These are phyloP conservation scores for Xanthia icteritia DNA, from an alignment of 2,888 invertebrate genomes.

Conservation along the genomic window DNA sequence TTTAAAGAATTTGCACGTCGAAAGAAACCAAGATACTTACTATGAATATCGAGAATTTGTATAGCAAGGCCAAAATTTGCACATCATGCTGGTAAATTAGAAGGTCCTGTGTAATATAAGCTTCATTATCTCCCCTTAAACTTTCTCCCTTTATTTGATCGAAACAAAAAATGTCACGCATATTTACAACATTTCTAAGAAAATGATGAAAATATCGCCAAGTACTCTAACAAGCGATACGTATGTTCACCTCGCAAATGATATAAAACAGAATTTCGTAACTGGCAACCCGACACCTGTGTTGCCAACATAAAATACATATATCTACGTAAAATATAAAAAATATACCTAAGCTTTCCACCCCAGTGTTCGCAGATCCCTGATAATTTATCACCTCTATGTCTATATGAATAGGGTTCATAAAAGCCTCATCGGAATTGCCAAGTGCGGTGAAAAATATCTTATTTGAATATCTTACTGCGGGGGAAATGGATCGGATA, in stretches of 20 bases:
- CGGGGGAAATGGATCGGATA: slow-evolving; percentile 81
- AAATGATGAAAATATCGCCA: slow-evolving; percentile 52
- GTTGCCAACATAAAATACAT: slow-evolving; percentile 65
- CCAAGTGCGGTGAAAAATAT: slow-evolving; percentile 77
- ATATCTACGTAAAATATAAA: slow-evolving; percentile 68
- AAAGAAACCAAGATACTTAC: not conserved
- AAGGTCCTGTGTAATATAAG: slow-evolving; percentile 38
- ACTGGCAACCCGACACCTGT: slow-evolving; percentile 68
- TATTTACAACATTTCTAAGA: slow-evolving; percentile 54
- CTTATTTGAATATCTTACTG: slow-evolving; percentile 83
- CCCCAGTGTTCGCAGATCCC: slow-evolving; percentile 66
- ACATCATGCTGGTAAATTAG: slow-evolving; percentile 46
- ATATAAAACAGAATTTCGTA: slow-evolving; percentile 66
- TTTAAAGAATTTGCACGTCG: not conserved
- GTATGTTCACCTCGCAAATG: slow-evolving; percentile 62
- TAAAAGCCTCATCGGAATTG: slow-evolving; percentile 73
- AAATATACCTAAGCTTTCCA: slow-evolving; percentile 67
- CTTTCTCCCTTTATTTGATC: slow-evolving; percentile 26
- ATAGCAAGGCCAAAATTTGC: slow-evolving; percentile 8
- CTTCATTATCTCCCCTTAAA: slow-evolving; percentile 16
- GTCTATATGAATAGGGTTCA: slow-evolving; percentile 74
- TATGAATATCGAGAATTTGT: slow-evolving; percentile 17
- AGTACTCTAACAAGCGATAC: slow-evolving; percentile 58
- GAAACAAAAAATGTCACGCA: slow-evolving; percentile 47
- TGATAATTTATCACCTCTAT: slow-evolving; percentile 73